These are phyloP conservation scores for Garrulus glandarius DNA, from an alignment of 2,797 vertebrate species.

Conservation along the genomic window DNA sequence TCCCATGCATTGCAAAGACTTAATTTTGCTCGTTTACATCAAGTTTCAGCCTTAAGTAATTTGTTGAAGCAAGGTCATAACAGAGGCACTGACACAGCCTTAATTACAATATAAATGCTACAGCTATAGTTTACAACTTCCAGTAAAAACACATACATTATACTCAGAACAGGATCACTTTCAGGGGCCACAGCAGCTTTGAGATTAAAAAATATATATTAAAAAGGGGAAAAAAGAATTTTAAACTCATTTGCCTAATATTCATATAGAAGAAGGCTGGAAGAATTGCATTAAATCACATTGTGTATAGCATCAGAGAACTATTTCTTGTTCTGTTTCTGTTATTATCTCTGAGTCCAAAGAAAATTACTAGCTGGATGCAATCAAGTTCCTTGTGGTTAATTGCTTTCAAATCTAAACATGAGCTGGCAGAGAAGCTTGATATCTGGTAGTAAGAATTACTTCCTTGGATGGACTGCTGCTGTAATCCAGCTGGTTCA, in stretches of 20 bases:
- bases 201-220: background rate
- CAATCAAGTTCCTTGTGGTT: conserved; percentile 45
- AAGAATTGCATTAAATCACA: conserved; percentile 8
- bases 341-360: background rate
- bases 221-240: background rate
- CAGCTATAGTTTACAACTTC: background rate
- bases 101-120: background rate
- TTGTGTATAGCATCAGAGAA: background rate
- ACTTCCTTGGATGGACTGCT: background rate
- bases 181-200: background rate
- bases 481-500: background rate
- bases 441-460: background rate
- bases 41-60: background rate
- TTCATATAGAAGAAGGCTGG: background rate
- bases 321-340: conserved; percentile 10
- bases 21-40: background rate
- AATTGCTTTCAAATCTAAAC: conserved; percentile 42
- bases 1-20: background rate
- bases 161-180: background rate
- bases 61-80: background rate
- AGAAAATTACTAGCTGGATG: conserved; percentile 39
- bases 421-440: conserved; percentile 27
- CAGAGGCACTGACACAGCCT: background rate
- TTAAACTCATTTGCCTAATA: background rate
- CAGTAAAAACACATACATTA: background rate